These are phyloP conservation scores for Anguilla obscura DNA, from an alignment of 2,797 vertebrate genomes.

Conservation along the genomic window DNA sequence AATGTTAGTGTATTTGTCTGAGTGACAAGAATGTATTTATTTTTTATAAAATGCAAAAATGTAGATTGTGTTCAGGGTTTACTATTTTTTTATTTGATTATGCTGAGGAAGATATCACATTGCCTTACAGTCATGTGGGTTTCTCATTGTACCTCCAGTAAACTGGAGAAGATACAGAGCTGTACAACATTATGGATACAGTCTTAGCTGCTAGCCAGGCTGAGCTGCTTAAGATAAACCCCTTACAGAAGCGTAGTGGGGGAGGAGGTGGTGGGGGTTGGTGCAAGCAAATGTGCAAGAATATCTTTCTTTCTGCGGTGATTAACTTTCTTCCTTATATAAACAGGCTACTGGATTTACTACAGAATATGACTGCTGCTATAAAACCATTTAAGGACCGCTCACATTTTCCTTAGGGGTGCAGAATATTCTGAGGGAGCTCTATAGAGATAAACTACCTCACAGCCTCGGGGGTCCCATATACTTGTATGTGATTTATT, in stretches of 20 bases:
- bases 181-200: neutral
- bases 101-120: neutral
- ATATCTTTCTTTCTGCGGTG: neutral
- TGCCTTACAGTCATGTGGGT: neutral
- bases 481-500: neutral
- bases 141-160: neutral
- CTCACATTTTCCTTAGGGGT: neutral
- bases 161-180: neutral
- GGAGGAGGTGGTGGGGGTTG: neutral
- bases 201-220: neutral
- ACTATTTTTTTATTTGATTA: neutral
- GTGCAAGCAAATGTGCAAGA: conserved; percentile 11
- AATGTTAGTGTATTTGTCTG: neutral
- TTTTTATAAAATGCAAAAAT: neutral
- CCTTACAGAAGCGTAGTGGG: neutral
- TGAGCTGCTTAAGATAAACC: conserved; percentile 25
- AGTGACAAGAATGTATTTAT: neutral
- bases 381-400: neutral
- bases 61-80: neutral
- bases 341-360: neutral
- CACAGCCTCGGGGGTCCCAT: neutral
- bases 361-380: neutral
- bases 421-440: neutral
- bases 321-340: conserved; percentile 5
- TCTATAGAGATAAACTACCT: neutral